Base-by-base conservation (phyloP, 2,113 vertebrate genomes). In the Lagopus leucura region DNA sequence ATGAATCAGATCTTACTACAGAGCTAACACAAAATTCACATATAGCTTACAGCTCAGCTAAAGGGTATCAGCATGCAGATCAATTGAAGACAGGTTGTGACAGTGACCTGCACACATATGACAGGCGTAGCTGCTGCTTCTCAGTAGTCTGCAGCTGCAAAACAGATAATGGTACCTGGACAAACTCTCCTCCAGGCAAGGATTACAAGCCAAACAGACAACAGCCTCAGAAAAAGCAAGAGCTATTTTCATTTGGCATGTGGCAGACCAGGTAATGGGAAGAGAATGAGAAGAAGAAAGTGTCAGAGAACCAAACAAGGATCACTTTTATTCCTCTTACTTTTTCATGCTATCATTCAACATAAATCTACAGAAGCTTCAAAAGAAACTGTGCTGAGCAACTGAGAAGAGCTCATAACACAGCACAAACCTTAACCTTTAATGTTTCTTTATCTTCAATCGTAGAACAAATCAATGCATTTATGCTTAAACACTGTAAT, bases 141-240 rank as follows among this genome's bases (percentile, higher is more conserved):
- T 12, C 84, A 40, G 74, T 15, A 24, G 58, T 52, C 58, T 32
- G 90, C 78, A 94, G 85, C 88, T 92, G 72, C 88, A 57, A 4
- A 4, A 0, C 5, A 54, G 75, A 55, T 84, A 83, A 55, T 0
- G 0, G 57, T 2, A 63, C 27, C 58, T 2, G 30, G n/a, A 42
- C 3, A 3, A 82, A 71, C 42, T 42, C 79, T 45, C 67, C 94
- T 91, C 45, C 32, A 0, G 90, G 82, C 93, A 91, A 95, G 36
- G 79, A 61, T 58, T 70, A 76, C 8, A 13, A 71, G 66, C 5
- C 47, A 12, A 92, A 70, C 45, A 86, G 54, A 66, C 13, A 61
- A 73, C 16, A 67, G 69, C 24, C 40, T 76, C n/a, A 4, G 58
- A 66, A 58, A 94, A 87, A 47, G 13, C 55, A 79, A 47, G 14